Evolutionary conservation across 2,797 vertebrate genomes (phyloP).

Genomic region (Lutjanus campechanus): DNA sequence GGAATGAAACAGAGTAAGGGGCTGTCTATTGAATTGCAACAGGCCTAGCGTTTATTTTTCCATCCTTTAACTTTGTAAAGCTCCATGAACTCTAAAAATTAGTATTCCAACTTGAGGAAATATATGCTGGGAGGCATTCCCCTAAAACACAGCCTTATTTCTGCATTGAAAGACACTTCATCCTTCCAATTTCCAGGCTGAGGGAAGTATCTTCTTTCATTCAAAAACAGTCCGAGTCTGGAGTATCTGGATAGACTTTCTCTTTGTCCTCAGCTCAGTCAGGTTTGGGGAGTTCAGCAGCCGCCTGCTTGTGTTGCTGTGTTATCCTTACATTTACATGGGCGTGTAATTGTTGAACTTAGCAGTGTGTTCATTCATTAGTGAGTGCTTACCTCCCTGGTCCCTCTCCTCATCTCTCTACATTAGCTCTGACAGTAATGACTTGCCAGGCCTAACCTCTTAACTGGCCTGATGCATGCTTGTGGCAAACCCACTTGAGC

Average conservation of each 20-base stretch:
- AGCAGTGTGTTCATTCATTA: conserved; percentile 85
- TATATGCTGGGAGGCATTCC: conserved; percentile 42
- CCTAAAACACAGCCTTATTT: conserved; percentile 41
- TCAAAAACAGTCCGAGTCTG: conserved; percentile 27
- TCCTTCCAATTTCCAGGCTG: conserved; percentile 27
- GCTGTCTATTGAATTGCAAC: conserved; percentile 21
- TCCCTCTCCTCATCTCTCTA: conserved; percentile 83
- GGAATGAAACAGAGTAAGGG: conserved; percentile 13
- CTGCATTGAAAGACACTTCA: conserved; percentile 37
- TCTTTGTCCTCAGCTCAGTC: conserved; percentile 49
- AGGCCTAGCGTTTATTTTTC: conserved; percentile 50
- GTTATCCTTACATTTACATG: conserved; percentile 82
- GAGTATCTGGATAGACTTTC: conserved; percentile 51
- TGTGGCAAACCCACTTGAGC: conserved; percentile 76
- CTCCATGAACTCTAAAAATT: conserved; percentile 39
- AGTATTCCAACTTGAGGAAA: conserved; percentile 37
- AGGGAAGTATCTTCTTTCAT: conserved; percentile 39
- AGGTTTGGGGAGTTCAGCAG: conserved; percentile 54
- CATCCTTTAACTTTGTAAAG: conserved; percentile 33
- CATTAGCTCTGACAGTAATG: conserved; percentile 86
- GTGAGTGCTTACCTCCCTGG: conserved; percentile 76
- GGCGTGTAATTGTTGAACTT: conserved; percentile 83
- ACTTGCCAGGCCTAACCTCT: conserved; percentile 82
- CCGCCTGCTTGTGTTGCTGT: conserved; percentile 68
- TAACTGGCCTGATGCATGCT: conserved; percentile 83